Conservation (phyloP, 2,888 invertebrate species). For the Pachliopta kotzebuea region DNA sequence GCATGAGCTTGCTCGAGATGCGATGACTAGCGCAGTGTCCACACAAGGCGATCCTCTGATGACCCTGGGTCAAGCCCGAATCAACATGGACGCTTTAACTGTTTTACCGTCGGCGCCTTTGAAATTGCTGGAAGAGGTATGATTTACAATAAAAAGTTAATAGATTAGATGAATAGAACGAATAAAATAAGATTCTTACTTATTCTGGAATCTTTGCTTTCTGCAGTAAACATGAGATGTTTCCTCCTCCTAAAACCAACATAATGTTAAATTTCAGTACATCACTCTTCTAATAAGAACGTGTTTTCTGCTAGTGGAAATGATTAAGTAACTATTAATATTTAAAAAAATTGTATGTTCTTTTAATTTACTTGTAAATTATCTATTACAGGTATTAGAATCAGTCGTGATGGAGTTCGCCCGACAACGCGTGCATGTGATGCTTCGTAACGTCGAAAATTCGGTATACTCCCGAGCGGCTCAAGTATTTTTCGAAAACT, state of each 20-base stretch:
- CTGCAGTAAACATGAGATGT: no score
- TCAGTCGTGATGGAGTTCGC: conserved; percentile 58
- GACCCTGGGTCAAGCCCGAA: conserved; percentile 65
- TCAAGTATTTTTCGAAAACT: conserved; percentile 55
- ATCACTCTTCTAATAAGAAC: no score
- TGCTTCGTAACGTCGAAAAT: conserved; percentile 56
- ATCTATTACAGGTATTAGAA: conserved; percentile 52
- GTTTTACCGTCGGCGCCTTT: conserved; percentile 59
- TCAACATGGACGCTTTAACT: conserved; percentile 62
- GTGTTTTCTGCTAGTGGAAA: background rate
- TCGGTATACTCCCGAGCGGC: conserved; percentile 49
- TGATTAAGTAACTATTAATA: background rate
- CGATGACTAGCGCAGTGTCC: conserved; percentile 57
- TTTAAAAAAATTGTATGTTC: background rate
- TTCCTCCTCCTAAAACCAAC: no score
- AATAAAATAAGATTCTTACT: no score
- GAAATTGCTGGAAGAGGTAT: conserved; percentile 60
- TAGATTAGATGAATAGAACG: no score
- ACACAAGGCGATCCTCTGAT: conserved; percentile 61
- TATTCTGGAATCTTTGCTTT: no score
- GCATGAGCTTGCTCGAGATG: conserved; percentile 51
- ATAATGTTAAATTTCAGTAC: background rate
- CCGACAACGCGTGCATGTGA: conserved; percentile 55
- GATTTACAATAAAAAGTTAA: background rate
- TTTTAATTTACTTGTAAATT: background rate